A percentile compares a stretch with the other conserved stretches of the same genome.
Conservation (phyloP, 2,797 vertebrate genomes). For the Sebastes iracundus region DNA sequence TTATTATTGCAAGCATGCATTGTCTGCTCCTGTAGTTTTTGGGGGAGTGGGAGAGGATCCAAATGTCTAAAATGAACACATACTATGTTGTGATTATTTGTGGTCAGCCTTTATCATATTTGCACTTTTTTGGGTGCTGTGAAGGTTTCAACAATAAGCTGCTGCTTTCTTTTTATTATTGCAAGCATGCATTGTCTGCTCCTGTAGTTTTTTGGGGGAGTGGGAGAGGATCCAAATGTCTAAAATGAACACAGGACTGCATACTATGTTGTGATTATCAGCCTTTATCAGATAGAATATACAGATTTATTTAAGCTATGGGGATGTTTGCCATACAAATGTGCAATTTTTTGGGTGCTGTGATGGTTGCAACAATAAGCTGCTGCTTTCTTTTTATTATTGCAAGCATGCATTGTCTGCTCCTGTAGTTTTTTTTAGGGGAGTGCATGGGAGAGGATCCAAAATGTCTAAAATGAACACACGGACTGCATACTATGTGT, state of each 20-base stretch:
- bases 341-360: background rate
- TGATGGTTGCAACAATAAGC: background rate
- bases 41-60: background rate
- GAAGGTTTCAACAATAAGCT: background rate
- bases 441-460: background rate
- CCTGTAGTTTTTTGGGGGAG: background rate
- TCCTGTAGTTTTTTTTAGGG: background rate
- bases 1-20: background rate
- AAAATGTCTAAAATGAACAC: conserved; percentile 3
- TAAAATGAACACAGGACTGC: background rate
- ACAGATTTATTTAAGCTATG: too few species aligned
- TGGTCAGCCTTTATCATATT: background rate
- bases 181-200: background rate
- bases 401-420: background rate
- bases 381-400: background rate
- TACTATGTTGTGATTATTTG: conserved; percentile 28
- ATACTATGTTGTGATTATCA: conserved; percentile 16
- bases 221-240: background rate
- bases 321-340: too few species aligned
- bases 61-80: background rate
- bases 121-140: background rate
- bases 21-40: background rate
- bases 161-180: background rate
- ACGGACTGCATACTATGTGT: background rate
- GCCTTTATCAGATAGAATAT: background rate